Percentiles rank a stretch among this genome's conserved stretches.
phyloP scores from a whole-genome alignment of 1,140 invertebrate species.

The Cherax destructor region DNA sequence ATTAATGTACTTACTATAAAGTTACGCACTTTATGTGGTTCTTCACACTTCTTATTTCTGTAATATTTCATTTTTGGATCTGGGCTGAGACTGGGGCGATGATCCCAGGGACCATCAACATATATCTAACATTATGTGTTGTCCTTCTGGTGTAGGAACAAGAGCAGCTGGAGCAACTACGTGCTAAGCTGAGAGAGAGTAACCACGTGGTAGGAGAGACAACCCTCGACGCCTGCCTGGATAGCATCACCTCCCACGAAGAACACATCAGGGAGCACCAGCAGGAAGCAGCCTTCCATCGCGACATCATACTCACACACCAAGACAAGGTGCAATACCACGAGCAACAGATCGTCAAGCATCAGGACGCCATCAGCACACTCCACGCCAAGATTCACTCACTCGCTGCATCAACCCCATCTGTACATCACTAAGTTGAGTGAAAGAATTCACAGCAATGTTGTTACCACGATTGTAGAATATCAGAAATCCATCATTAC shows the following conservation, averaged over 20 bases:
- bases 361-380: not conserved
- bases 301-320: not conserved
- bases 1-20: not conserved
- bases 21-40: not conserved
- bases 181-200: not conserved
- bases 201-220: not conserved
- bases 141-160: not conserved
- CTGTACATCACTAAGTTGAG: too few relatives aligned
- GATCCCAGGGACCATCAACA: not conserved
- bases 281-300: not conserved
- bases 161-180: not conserved
- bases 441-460: too few relatives aligned
- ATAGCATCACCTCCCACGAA: not conserved
- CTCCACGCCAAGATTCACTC: not conserved
- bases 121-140: not conserved
- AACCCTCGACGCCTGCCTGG: not conserved
- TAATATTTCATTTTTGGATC: not conserved
- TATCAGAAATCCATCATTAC: too few relatives aligned
- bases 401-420: too few relatives aligned
- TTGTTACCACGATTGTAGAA: too few relatives aligned
- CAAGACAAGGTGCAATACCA: not conserved
- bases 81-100: not conserved
- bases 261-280: not conserved
- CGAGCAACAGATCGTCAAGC: not conserved
- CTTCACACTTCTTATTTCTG: not conserved